Conservation (phyloP, 2,797 vertebrate species). For the Urosaurus nigricauda region DNA sequence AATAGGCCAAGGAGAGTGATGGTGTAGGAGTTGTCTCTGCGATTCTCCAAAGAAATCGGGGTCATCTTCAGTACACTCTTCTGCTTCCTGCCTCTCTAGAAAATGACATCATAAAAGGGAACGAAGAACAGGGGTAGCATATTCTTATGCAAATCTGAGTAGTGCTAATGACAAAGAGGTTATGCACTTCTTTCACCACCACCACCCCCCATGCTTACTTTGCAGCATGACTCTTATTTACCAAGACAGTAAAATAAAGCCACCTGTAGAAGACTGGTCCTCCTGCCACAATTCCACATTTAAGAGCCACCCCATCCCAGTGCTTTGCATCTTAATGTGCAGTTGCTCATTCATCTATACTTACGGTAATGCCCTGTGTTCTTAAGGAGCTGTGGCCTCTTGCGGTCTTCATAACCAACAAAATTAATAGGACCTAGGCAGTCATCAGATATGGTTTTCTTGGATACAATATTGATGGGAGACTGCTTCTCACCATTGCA, state of each 20-base stretch:
- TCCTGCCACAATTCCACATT: background rate
- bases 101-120: background rate
- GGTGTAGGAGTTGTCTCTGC: background rate
- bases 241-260: background rate
- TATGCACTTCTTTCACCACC: background rate
- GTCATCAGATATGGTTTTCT: rapidly evolving
- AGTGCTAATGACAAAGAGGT: background rate
- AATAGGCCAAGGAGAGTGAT: background rate
- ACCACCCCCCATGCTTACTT: background rate
- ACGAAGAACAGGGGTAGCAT: background rate
- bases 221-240: background rate
- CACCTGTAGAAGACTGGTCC: background rate
- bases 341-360: constrained; percentile 58
- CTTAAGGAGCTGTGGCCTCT: background rate
- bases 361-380: constrained; percentile 71
- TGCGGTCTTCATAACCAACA: constrained; percentile 28
- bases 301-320: too few species aligned
- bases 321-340: background rate
- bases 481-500: constrained; percentile 79
- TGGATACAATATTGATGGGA: constrained; percentile 77
- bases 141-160: background rate
- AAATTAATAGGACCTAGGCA: constrained; percentile 69
- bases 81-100: background rate
- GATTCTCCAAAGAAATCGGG: background rate
- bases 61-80: background rate